These are phyloP conservation scores for Syndactyla subalaris DNA, from an alignment of 2,797 vertebrate species.

Conservation along the genomic window DNA sequence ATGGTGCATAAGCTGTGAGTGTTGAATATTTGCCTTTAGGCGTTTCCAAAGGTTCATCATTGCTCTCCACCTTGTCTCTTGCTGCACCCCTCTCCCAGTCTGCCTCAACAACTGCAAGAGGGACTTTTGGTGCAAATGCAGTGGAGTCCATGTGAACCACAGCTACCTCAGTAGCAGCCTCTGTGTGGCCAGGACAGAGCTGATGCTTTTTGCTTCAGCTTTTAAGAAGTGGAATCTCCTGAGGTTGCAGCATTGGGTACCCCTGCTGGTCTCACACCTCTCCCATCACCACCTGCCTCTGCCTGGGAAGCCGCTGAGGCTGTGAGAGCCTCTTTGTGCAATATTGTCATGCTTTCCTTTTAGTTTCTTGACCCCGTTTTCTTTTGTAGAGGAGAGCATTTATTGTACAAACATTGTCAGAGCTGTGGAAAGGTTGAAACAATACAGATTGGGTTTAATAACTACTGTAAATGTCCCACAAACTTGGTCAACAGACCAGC, in stretches of 20 bases:
- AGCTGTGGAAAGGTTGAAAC: slow-evolving; percentile 63
- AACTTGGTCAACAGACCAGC: slow-evolving; percentile 53
- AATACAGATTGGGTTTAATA: slow-evolving; percentile 64
- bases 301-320: not conserved
- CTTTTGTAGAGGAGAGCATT: slow-evolving; percentile 11
- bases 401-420: slow-evolving; percentile 38
- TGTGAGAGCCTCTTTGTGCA: not conserved
- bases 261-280: not conserved
- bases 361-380: not conserved
- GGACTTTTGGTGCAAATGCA: not conserved
- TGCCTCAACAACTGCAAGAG: not conserved
- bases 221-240: not conserved
- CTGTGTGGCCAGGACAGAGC: not conserved
- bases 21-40: not conserved
- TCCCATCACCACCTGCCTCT: not conserved
- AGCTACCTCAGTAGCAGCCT: fast-evolving
- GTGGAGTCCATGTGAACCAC: not conserved
- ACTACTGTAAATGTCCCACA: slow-evolving; percentile 61
- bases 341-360: not conserved
- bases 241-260: not conserved
- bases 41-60: not conserved
- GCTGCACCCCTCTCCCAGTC: not conserved
- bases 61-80: not conserved
- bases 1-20: not conserved
- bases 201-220: not conserved